Base-by-base conservation (phyloP, 1,140 invertebrate genomes). In the Euwallacea similis region DNA sequence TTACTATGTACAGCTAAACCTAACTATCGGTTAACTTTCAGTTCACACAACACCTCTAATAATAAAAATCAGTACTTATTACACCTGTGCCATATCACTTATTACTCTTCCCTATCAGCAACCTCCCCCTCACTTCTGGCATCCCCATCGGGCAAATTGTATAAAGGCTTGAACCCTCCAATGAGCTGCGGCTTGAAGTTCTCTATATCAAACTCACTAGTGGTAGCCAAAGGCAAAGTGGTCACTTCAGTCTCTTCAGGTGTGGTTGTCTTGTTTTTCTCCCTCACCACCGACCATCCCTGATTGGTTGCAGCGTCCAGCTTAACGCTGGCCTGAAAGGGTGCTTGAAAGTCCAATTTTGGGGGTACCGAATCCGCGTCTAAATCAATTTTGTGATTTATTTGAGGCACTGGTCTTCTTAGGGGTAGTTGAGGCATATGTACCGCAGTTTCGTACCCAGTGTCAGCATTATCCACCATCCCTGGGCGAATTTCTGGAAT, bases 101-200 rank as follows among this genome's bases (percentile, higher is more conserved):
- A n/a, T 71, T 71, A 53, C 16, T 71, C 69, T 71, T 59, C 54
- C 54, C 69, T 65, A 33, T 71, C 69, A 8, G 54, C 13, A 7
- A 71, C 42, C 8, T 59, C 62, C 13, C 15, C 41, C 33, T 56
- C 16, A 11, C 42, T 75, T 68, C 50, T 71, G 44, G 9, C 56
- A 42, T 53, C 53, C 41, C 10, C 78, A 7, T 77, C 77, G 4
- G 78, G 74, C 55, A 76, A 74, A 61, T 59, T 75, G 69, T 87
- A 89, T 58, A 90, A 88, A 0, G 89, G 89, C 71, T 88, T 86
- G 71, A 90, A 91, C 0, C 89, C 89, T 2, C 88, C 87, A 69
- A 88, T 87, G 6, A 90, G 75, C 73, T 90, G 86, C 0, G 89
- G 89, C 72, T 89, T 88, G 73, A 91, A 91, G 69, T 85, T 88